Conservation (phyloP, 2,888 invertebrate genomes). For the Electrophaes corylata region DNA sequence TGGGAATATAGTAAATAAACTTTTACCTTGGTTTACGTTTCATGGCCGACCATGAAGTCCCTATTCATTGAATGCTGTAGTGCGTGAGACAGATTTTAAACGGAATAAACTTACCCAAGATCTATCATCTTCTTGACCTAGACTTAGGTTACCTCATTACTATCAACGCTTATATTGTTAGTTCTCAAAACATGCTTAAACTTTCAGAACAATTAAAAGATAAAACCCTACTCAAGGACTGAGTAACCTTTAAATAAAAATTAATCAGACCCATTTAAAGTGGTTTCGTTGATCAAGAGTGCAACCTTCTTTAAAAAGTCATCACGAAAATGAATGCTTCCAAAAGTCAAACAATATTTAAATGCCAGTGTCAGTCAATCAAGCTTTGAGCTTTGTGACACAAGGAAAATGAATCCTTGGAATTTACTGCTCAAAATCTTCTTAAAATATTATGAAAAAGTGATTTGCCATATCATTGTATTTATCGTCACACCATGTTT, state of each 20-base stretch:
- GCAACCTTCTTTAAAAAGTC: slow-evolving; percentile 19
- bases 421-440: slow-evolving; percentile 15
- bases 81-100: no score
- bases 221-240: background rate
- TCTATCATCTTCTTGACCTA: no score
- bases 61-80: no score
- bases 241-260: background rate
- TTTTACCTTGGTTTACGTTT: no score
- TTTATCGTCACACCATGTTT: slow-evolving; percentile 57
- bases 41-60: no score
- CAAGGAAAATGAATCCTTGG: slow-evolving; percentile 20
- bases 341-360: slow-evolving; percentile 26
- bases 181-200: no score
- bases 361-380: slow-evolving; percentile 44
- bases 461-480: slow-evolving; percentile 45
- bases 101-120: no score
- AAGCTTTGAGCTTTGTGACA: slow-evolving; percentile 8
- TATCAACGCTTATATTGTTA: background rate
- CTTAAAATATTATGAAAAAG: slow-evolving; percentile 41
- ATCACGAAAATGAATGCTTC: slow-evolving; percentile 15
- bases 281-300: background rate
- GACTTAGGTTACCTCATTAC: no score
- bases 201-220: background rate
- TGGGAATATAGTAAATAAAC: no score
- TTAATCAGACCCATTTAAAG: background rate